Percentiles rank a stretch among this genome's conserved stretches.
Evolutionary conservation across 2,113 vertebrate genomes (phyloP).

Genomic region (Sphaerodactylus townsendi): DNA sequence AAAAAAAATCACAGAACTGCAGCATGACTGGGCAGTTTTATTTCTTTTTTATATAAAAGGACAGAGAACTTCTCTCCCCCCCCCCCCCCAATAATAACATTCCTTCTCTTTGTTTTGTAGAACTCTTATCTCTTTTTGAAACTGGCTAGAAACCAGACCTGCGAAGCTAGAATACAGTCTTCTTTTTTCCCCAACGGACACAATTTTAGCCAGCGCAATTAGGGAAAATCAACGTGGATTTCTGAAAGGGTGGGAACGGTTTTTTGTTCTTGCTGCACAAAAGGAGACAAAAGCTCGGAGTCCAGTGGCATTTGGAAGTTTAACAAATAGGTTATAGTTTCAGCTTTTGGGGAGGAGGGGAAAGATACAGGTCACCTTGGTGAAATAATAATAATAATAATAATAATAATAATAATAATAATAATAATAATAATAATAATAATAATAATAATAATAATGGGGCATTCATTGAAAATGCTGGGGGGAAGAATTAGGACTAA

Average conservation of each 20-base stretch:
- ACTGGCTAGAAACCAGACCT: conserved; percentile 15
- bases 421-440: no score
- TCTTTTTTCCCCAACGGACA: not conserved
- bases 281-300: not conserved
- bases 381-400: no score
- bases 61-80: not conserved
- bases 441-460: no score
- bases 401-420: no score
- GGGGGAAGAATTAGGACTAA: no score
- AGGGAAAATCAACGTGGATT: not conserved
- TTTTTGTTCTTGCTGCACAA: not conserved
- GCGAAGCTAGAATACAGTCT: not conserved
- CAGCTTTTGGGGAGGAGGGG: no score
- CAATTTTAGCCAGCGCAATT: conserved; percentile 25
- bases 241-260: not conserved
- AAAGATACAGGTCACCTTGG: not conserved
- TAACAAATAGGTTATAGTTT: not conserved
- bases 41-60: not conserved
- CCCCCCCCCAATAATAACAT: not conserved
- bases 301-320: not conserved
- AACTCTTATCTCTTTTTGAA: conserved; percentile 40
- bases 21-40: not conserved
- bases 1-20: not conserved
- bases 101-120: not conserved
- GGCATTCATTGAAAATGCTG: no score